A percentile compares a stretch with the other conserved stretches of the same genome.
These are phyloP conservation scores for Nansenia antarctica DNA, from an alignment of 2,113 vertebrate species.

Conservation along the genomic window DNA sequence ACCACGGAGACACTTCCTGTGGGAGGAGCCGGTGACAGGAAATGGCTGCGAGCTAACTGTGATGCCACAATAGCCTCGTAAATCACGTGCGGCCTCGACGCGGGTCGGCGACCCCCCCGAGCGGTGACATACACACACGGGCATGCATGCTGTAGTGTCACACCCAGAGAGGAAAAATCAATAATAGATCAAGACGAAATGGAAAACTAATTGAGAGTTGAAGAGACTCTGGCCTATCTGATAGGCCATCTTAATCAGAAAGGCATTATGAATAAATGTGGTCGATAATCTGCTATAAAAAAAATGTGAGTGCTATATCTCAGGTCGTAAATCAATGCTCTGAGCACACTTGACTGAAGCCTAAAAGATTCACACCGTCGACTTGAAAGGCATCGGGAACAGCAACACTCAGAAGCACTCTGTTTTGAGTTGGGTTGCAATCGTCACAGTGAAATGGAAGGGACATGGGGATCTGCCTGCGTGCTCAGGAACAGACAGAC, in stretches of 20 bases:
- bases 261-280: background rate
- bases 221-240: background rate
- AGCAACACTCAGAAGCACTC: no score
- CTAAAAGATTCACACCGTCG: no score
- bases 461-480: no score
- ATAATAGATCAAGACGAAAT: constrained; percentile 2
- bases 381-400: background rate
- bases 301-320: background rate
- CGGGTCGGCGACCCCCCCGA: background rate
- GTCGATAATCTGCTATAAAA: background rate
- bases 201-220: background rate
- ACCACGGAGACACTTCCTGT: background rate
- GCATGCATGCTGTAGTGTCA: background rate
- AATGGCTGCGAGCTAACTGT: background rate
- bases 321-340: background rate
- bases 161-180: background rate
- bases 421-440: no score
- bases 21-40: background rate
- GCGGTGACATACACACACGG: background rate
- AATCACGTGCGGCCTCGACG: background rate
- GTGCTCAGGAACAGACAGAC: no score
- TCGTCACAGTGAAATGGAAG: background rate
- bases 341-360: no score
- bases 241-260: background rate
- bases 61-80: background rate